Evolutionary conservation across 35 echinoderm and acorn worm genomes (phyloP), one percentile per base, ranked within the genome.

Genomic region (Heliocidaris tuberculata): DNA sequence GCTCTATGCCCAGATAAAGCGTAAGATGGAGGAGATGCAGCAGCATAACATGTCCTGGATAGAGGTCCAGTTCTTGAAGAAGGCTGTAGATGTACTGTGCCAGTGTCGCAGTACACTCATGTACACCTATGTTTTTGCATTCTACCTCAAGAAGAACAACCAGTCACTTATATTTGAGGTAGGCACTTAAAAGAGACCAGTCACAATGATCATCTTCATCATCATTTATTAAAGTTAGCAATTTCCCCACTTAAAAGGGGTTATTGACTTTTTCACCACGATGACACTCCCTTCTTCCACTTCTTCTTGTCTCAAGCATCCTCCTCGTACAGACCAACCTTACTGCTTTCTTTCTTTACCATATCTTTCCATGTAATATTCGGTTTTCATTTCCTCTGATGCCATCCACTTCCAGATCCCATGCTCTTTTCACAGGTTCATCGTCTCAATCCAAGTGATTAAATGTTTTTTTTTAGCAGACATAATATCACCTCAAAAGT

Each of bases 21-120:
- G 92, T 32, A 99, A 99, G 85, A 99, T 99, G 98, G 98, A 99
- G 88, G 98, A 99, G 85, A 97, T 99, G 97, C 98, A 99, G 96
- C 98, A 99, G 48, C 97, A 97, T 60, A 99, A 99, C 95, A 99
- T 99, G 98, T 99, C 98, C 0, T 99, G 98, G 98, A 99, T 99
- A 19, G 98, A 99, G 95, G 98, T 99, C 16, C 98, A 99, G 90
- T 99, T 99, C 96, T 78, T 99, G 48, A 97, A 97, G 97, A 99
- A 99, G 85, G 98, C 98, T n/a, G 98, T 99, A 0, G 98, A 99
- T 49, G 98, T 99, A 13, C 95, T 99, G 24, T 97, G 96, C 93
- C 97, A 96, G 59, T 99, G 98, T 95, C 94, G 98, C 32, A 95
- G 93, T 50, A 99, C 98, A 2, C 96, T 99, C 16, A 99, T 99